These are phyloP conservation scores for Coendou prehensilis DNA, from an alignment of 2,797 vertebrate species.

Conservation along the genomic window DNA sequence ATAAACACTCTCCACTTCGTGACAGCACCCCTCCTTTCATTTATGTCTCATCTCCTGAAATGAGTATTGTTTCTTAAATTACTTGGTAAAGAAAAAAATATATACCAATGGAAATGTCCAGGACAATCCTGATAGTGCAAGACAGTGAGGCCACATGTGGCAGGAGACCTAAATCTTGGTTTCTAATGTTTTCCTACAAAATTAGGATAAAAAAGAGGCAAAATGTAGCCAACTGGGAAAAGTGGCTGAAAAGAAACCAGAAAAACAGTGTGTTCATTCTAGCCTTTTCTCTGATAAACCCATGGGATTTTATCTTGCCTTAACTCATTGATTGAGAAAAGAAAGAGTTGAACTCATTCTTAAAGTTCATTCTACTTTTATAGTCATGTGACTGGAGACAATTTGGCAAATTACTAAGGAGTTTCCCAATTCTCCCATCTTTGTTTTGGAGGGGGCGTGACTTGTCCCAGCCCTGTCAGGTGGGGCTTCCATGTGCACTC, in stretches of 20 bases:
- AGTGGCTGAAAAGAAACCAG: neutral
- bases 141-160: neutral
- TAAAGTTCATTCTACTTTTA: neutral
- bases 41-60: slow-evolving; percentile 11
- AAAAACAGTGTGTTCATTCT: neutral
- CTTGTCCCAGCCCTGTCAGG: neutral
- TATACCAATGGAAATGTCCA: neutral
- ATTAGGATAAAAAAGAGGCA: neutral
- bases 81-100: neutral
- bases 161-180: neutral
- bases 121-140: neutral
- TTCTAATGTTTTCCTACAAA: neutral
- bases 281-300: neutral
- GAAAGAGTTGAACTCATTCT: neutral
- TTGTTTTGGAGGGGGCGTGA: neutral
- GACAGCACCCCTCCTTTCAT: neutral
- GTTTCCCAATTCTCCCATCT: neutral
- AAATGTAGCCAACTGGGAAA: neutral
- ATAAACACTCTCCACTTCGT: slow-evolving; percentile 26
- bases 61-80: slow-evolving; percentile 52
- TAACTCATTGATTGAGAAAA: neutral
- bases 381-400: neutral
- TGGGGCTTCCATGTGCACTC: neutral
- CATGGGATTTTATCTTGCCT: neutral
- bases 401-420: neutral